phyloP scores from a whole-genome alignment of 2,113 vertebrate species.

The Limanda limanda region DNA sequence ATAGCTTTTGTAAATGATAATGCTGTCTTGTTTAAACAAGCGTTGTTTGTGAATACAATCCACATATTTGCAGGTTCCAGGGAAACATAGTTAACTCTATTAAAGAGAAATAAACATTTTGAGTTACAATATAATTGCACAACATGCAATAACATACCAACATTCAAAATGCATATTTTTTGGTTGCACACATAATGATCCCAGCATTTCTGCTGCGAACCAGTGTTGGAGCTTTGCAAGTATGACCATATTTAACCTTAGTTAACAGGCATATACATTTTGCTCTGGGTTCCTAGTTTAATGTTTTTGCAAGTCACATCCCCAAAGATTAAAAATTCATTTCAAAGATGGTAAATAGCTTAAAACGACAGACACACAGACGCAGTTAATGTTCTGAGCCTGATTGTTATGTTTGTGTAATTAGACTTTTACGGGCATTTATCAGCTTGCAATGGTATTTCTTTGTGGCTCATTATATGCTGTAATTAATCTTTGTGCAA shows the following conservation, averaged over 20 bases:
- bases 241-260: not conserved
- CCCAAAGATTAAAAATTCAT: slow-evolving; percentile 31
- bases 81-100: not conserved
- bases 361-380: slow-evolving; percentile 30
- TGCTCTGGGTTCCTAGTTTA: not conserved
- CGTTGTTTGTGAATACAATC: too few species aligned
- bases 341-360: slow-evolving; percentile 20
- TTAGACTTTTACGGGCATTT: slow-evolving; percentile 49
- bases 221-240: not conserved
- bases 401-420: slow-evolving; percentile 54
- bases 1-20: too few species aligned
- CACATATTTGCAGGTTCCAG: too few species aligned
- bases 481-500: slow-evolving; percentile 61
- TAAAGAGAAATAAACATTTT: too few species aligned
- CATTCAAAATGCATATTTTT: not conserved
- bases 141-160: not conserved
- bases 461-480: slow-evolving; percentile 57
- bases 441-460: slow-evolving; percentile 45
- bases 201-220: not conserved
- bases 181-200: not conserved
- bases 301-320: slow-evolving; percentile 32
- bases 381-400: slow-evolving; percentile 41
- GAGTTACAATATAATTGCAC: too few species aligned
- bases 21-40: too few species aligned
- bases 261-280: not conserved